Conservation (phyloP, 2,113 vertebrate species). For the Willisornis vidua region DNA sequence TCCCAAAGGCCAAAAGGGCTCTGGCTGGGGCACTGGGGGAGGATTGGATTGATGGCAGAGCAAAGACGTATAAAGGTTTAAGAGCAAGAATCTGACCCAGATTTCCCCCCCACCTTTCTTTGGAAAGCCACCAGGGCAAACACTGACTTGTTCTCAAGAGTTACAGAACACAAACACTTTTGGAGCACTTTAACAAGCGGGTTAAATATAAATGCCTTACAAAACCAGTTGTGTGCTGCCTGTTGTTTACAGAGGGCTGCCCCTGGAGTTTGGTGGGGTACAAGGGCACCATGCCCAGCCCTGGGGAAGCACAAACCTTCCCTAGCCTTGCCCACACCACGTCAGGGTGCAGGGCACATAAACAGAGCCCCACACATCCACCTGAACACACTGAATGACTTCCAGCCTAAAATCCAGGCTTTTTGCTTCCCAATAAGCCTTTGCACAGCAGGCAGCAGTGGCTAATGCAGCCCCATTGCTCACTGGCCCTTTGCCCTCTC, state of each 20-base stretch:
- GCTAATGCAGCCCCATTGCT: neutral
- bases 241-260: neutral
- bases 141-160: neutral
- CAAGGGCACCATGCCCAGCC: neutral
- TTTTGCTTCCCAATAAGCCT: neutral
- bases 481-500: neutral
- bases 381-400: neutral
- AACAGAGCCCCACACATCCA: neutral
- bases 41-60: neutral
- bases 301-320: neutral
- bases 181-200: neutral
- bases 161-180: neutral
- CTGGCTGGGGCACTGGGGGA: neutral
- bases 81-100: neutral
- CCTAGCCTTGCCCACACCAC: neutral
- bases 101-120: neutral
- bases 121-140: neutral
- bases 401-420: neutral
- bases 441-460: neutral
- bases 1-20: neutral
- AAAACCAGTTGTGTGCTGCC: neutral
- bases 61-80: neutral
- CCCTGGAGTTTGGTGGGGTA: neutral
- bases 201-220: neutral
- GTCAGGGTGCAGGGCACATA: neutral